Evolutionary conservation across 2,797 vertebrate species (phyloP).

Genomic region (Lates japonicus): DNA sequence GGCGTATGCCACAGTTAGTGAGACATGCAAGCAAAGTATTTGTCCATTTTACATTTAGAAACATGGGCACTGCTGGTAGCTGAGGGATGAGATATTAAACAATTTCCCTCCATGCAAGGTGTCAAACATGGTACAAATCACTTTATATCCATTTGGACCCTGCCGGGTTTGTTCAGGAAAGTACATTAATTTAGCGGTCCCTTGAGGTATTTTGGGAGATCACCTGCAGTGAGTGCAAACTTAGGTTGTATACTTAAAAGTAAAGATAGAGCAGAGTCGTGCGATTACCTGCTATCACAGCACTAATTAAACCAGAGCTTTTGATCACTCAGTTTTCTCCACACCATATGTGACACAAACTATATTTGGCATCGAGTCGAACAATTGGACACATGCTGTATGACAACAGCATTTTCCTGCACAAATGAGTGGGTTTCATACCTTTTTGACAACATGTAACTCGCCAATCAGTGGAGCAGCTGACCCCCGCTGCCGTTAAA

Average conservation of each 20-base stretch:
- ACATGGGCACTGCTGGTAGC: background rate
- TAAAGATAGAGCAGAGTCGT: slow-evolving; percentile 2
- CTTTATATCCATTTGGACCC: too few species aligned
- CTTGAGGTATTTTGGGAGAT: background rate
- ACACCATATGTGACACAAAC: background rate
- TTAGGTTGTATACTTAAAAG: background rate
- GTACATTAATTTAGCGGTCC: background rate
- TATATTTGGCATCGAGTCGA: background rate
- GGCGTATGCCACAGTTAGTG: too few species aligned
- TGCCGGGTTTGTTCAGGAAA: background rate
- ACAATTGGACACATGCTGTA: background rate
- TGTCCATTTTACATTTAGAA: background rate
- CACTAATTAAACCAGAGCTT: background rate
- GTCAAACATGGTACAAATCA: background rate
- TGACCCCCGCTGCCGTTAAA: slow-evolving; percentile 22
- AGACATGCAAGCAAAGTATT: too few species aligned
- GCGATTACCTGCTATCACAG: background rate
- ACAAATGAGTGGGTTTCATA: background rate
- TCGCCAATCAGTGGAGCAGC: background rate
- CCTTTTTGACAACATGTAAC: background rate
- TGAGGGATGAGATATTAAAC: background rate
- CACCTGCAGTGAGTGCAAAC: background rate
- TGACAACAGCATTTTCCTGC: background rate
- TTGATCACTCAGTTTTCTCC: background rate
- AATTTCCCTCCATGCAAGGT: background rate